phyloP scores from a whole-genome alignment of 2,888 invertebrate species.

The Parnassius smintheus region DNA sequence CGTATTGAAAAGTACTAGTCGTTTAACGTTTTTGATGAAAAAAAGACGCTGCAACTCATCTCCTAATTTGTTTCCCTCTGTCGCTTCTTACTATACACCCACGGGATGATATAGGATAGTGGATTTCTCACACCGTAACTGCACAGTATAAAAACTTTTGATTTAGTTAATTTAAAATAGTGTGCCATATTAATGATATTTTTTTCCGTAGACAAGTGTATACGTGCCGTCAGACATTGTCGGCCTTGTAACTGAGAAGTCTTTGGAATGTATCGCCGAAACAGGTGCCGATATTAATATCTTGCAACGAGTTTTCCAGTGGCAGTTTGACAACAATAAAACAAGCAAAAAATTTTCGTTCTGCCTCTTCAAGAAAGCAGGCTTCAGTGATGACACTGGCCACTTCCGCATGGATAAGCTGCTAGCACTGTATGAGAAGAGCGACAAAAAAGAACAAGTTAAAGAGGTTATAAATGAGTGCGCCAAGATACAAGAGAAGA shows the following conservation, averaged over 20 bases:
- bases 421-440: slow-evolving; percentile 23
- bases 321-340: slow-evolving; percentile 47
- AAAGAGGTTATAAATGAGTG: slow-evolving; percentile 9
- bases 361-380: slow-evolving; percentile 53
- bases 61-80: too few species aligned
- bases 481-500: slow-evolving; percentile 10
- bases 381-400: slow-evolving; percentile 41
- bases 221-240: slow-evolving; percentile 11
- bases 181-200: too few species aligned
- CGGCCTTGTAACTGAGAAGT: slow-evolving; percentile 29
- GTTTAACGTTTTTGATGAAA: too few species aligned
- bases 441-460: slow-evolving; percentile 9
- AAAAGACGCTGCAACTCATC: too few species aligned
- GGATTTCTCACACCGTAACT: too few species aligned
- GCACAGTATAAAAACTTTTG: too few species aligned
- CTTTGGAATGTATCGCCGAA: slow-evolving; percentile 35
- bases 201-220: slow-evolving; percentile 2
- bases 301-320: slow-evolving; percentile 40
- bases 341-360: slow-evolving; percentile 50
- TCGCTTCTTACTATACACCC: too few species aligned
- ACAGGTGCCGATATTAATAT: slow-evolving; percentile 32
- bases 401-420: slow-evolving; percentile 49
- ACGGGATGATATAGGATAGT: too few species aligned
- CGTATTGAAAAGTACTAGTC: too few species aligned
- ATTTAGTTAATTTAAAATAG: too few species aligned